phyloP scores from a whole-genome alignment of 2,888 invertebrate species.

The Mesoligia furuncula region DNA sequence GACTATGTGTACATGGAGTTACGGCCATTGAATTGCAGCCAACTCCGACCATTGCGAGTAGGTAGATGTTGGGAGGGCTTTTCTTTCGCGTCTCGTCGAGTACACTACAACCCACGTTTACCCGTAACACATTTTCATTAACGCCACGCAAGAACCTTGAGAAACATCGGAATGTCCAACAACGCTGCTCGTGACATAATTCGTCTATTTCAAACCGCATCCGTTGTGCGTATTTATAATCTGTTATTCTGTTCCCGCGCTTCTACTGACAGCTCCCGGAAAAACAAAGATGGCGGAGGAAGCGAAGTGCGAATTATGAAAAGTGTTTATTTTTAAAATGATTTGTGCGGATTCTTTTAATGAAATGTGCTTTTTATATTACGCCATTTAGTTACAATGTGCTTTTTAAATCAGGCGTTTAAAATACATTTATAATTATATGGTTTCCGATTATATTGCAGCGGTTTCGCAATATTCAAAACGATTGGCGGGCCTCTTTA shows the following conservation, averaged over 20 bases:
- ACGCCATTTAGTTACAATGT: neutral
- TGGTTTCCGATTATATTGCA: neutral
- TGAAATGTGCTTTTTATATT: neutral
- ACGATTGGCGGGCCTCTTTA: too few relatives aligned
- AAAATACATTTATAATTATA: neutral
- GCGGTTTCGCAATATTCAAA: too few relatives aligned
- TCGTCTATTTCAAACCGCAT: slow-evolving; percentile 81
- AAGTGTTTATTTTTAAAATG: slow-evolving; percentile 24
- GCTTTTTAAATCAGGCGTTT: neutral
- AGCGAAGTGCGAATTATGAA: slow-evolving; percentile 35
- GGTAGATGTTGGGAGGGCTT: neutral
- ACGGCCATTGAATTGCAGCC: slow-evolving; percentile 29
- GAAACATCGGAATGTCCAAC: slow-evolving; percentile 63
- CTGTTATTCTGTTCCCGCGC: slow-evolving; percentile 68
- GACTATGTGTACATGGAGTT: neutral
- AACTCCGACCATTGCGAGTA: slow-evolving; percentile 9
- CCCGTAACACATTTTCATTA: slow-evolving; percentile 61
- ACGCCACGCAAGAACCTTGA: slow-evolving; percentile 63
- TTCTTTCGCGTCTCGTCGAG: slow-evolving; percentile 33
- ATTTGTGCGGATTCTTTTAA: slow-evolving; percentile 24
- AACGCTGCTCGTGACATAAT: slow-evolving; percentile 80
- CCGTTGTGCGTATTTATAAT: slow-evolving; percentile 77
- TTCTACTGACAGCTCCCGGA: slow-evolving; percentile 59
- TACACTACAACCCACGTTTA: slow-evolving; percentile 31
- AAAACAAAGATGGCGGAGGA: slow-evolving; percentile 63